These are phyloP conservation scores for Pocillopora meandrina DNA, from an alignment of 92 coral and sea anemone species.

Conservation along the genomic window DNA sequence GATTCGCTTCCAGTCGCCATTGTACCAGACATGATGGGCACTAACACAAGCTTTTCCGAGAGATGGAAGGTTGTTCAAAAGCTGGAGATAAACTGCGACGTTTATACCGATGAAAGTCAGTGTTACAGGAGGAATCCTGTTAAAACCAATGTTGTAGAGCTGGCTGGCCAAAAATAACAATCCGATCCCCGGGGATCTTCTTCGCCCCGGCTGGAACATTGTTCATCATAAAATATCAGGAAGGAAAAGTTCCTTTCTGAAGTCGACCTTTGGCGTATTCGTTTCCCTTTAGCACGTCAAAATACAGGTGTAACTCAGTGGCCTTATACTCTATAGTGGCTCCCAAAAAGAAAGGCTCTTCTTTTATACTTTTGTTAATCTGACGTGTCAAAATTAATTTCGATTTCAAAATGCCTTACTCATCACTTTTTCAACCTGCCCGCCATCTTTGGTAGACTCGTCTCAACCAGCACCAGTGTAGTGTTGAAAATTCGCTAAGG, in stretches of 20 bases:
- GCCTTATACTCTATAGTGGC: too few species aligned
- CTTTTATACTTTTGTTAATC: background rate
- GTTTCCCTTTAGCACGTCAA: background rate
- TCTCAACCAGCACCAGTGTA: too few species aligned
- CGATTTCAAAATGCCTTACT: conserved; percentile 21
- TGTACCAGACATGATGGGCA: conserved; percentile 89
- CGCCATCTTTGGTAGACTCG: conserved; percentile 6
- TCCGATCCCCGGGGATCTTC: conserved; percentile 82
- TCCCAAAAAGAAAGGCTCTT: background rate
- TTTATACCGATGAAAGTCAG: conserved; percentile 84
- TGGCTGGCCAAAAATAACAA: conserved; percentile 80
- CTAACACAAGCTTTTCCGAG: conserved; percentile 93
- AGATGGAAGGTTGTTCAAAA: conserved; percentile 73
- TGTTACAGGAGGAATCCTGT: conserved; percentile 93
- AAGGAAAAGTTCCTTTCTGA: background rate
- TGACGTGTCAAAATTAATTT: conserved; percentile 37
- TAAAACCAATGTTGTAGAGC: conserved; percentile 83
- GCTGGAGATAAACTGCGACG: conserved; percentile 84
- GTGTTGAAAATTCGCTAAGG: too few species aligned
- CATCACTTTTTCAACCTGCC: conserved; percentile 1
- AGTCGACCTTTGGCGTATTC: background rate
- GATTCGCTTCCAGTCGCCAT: conserved; percentile 90
- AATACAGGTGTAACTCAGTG: background rate
- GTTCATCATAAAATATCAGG: background rate
- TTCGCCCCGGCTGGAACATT: conserved; percentile 79